Percentiles rank a stretch among this genome's conserved stretches.
phyloP scores from a whole-genome alignment of 2,113 vertebrate genomes.

The Equus przewalskii region DNA sequence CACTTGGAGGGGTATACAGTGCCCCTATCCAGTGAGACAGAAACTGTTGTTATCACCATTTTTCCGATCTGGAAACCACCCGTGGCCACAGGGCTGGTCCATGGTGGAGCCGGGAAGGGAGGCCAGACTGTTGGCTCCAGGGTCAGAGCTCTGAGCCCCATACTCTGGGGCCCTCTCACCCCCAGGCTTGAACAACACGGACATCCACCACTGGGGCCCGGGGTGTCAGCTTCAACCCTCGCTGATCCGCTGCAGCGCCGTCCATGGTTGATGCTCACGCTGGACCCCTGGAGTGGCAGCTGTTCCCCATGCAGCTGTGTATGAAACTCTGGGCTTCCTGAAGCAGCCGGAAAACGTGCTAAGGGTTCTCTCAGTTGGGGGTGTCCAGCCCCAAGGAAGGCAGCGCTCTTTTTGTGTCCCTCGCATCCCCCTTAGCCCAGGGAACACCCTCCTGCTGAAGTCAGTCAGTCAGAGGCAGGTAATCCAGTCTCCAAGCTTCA shows the following conservation, averaged over 20 bases:
- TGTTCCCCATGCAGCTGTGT: fast-evolving
- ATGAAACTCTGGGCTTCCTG: background rate
- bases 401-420: fast-evolving
- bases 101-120: no score
- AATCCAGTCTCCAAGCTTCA: background rate
- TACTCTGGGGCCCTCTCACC: background rate
- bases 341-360: background rate
- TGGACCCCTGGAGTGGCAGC: fast-evolving
- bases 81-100: background rate
- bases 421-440: background rate
- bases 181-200: background rate
- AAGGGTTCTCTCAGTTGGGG: background rate
- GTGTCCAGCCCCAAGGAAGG: background rate
- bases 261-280: background rate
- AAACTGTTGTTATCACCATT: fast-evolving
- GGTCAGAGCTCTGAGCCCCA: background rate
- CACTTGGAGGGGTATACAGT: fast-evolving
- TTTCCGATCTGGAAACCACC: background rate
- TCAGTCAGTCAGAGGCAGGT: no score
- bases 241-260: fast-evolving
- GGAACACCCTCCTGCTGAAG: background rate
- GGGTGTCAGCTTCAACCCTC: no score
- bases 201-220: fast-evolving
- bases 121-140: background rate
- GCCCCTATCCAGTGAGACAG: no score